These are phyloP conservation scores for Phaonia tiefii DNA, from an alignment of 2,888 invertebrate species.

Conservation along the genomic window DNA sequence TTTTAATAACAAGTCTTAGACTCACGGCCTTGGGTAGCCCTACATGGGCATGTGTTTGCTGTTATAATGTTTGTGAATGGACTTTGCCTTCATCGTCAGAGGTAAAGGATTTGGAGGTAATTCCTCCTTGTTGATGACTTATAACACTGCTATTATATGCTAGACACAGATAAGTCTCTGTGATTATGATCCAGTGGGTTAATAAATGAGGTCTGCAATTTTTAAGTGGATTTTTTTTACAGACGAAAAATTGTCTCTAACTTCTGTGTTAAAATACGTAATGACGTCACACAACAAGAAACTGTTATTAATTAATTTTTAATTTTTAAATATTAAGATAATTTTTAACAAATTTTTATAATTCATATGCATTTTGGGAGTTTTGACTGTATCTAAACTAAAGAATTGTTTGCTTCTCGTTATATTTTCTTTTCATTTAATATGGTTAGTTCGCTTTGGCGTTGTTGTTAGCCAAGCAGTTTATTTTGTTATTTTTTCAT, in stretches of 20 bases:
- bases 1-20: slow-evolving; percentile 34
- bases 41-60: not conserved
- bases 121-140: not conserved
- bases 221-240: no score
- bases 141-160: not conserved
- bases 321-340: no score
- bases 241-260: no score
- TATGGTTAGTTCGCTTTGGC: slow-evolving; percentile 13
- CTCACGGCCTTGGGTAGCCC: slow-evolving; percentile 32
- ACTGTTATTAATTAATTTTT: no score
- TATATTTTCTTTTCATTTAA: slow-evolving; percentile 28
- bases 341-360: no score
- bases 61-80: not conserved
- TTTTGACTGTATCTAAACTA: not conserved
- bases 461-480: slow-evolving; percentile 6
- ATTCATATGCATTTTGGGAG: not conserved
- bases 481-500: slow-evolving; percentile 8
- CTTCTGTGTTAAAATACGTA: no score
- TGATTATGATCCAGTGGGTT: not conserved
- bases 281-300: no score
- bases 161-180: not conserved
- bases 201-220: no score
- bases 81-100: slow-evolving; percentile 1
- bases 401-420: slow-evolving; percentile 11
- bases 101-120: slow-evolving; percentile 21